These are phyloP conservation scores for Sebastes iracundus DNA, from an alignment of 2,797 vertebrate species.

Conservation along the genomic window DNA sequence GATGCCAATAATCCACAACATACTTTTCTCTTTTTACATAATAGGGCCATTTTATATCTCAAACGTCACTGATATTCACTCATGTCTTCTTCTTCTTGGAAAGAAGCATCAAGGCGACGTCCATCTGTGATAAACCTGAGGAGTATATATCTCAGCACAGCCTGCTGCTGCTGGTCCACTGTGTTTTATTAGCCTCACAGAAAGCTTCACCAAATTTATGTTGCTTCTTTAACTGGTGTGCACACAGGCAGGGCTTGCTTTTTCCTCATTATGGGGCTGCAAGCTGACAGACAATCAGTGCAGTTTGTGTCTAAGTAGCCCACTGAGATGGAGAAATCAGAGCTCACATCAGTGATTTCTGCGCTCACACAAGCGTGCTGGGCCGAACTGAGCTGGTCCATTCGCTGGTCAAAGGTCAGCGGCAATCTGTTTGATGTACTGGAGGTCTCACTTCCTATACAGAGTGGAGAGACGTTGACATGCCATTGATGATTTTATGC, in stretches of 20 bases:
- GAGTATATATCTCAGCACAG: constrained; percentile 35
- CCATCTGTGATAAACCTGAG: constrained; percentile 56
- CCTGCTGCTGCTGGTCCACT: constrained; percentile 32
- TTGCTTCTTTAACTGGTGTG: constrained; percentile 24
- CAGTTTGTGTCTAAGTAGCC: constrained; percentile 19
- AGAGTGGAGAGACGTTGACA: constrained; percentile 44
- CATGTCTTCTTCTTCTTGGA: constrained; percentile 21
- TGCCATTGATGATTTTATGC: constrained; percentile 66
- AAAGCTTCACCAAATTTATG: constrained; percentile 51
- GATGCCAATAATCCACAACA: constrained; percentile 32
- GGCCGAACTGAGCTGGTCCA: constrained; percentile 16
- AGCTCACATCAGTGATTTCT: constrained; percentile 13
- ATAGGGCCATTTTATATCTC: constrained; percentile 13
- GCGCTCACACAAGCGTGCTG: constrained; percentile 7
- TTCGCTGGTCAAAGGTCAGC: constrained; percentile 65
- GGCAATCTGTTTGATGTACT: constrained; percentile 68
- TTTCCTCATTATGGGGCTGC: constrained; percentile 6
- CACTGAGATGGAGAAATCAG: constrained; percentile 34
- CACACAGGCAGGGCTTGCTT: constrained; percentile 3
- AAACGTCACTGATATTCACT: constrained; percentile 19
- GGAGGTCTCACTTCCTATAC: constrained; percentile 44
- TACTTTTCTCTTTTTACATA: background rate
- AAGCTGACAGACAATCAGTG: constrained; percentile 30
- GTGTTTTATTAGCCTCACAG: constrained; percentile 42
- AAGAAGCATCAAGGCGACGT: constrained; percentile 39